These are phyloP conservation scores for Drosophila borealis DNA, from an alignment of 2,888 invertebrate species.

Conservation along the genomic window DNA sequence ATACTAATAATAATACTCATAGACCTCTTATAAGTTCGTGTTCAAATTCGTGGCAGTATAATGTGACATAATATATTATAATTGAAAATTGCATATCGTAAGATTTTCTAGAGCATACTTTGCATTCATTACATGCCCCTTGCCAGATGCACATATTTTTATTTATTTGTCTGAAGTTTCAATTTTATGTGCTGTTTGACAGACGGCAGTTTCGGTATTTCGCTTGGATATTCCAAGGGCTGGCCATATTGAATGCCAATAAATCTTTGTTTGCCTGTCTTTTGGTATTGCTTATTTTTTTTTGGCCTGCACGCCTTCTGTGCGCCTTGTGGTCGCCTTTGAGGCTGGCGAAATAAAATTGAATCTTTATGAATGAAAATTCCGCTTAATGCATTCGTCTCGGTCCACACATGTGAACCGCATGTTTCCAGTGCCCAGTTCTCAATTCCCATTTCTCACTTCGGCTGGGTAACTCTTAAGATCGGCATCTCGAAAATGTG, in stretches of 20 bases:
- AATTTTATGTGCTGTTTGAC: slow-evolving; percentile 32
- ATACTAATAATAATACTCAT: too few species aligned
- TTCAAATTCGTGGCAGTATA: slow-evolving; percentile 2
- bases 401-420: slow-evolving; percentile 64
- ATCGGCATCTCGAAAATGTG: slow-evolving; percentile 38
- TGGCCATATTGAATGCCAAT: slow-evolving; percentile 57
- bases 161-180: slow-evolving; percentile 28
- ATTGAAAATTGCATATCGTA: neutral
- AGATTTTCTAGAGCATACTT: neutral
- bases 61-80: neutral
- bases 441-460: neutral
- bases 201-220: slow-evolving; percentile 23
- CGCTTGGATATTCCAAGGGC: slow-evolving; percentile 36
- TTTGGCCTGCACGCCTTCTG: slow-evolving; percentile 34
- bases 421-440: slow-evolving; percentile 49
- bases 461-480: slow-evolving; percentile 1
- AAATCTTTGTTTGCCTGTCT: slow-evolving; percentile 46
- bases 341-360: slow-evolving; percentile 52
- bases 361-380: slow-evolving; percentile 74
- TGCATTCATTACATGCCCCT: slow-evolving; percentile 4
- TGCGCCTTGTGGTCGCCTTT: slow-evolving; percentile 58
- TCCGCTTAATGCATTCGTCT: slow-evolving; percentile 66
- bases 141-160: slow-evolving; percentile 4
- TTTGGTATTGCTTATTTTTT: neutral
- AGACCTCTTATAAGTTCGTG: too few species aligned